Evolutionary conservation across 2,888 invertebrate species (phyloP), one percentile per base, ranked within the genome.

Genomic region (Craniophora ligustri): DNA sequence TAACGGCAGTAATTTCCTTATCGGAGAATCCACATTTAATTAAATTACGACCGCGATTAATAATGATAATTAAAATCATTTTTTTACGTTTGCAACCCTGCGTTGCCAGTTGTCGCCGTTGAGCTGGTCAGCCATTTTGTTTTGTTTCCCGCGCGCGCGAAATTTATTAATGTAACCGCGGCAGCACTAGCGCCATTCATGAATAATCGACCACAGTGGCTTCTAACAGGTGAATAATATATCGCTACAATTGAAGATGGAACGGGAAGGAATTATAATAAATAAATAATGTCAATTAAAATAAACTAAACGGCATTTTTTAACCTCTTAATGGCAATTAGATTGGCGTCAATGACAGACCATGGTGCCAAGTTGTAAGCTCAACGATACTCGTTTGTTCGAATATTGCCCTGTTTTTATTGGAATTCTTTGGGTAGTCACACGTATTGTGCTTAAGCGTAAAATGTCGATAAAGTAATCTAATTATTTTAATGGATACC

Each of bases 171-270:
- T 71, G 78, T 62, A 69, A 66, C 70, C 61, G 63, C 59, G 73
- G 73, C 59, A 74, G 73, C 62, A 75, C 75, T 79, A 79, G 72
- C 67, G 46, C 67, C 82, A 80, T 82, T 84, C 81, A 82, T 80
- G 80, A 82, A 84, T 81, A 73, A 70, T 61, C 53, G 41, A 48
- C 53, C 53, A 34, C 62, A 32, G 31, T 44, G 28, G 23, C 31
- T 38, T 5, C 3, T 18, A 30, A 54, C 59, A 50, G 50, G 55
- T 54, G 49, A 44, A 49, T 57, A 44, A 49, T 57, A 50, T 59
- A 26, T 63, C 53, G 45, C 21, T 56, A 53, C 39, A 53, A n/a
- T n/a, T n/a, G n/a, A 67, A 60, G 56, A 48, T 62, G 46, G 39
- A 53, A 57, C 48, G 56, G 55, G 44, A 53, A 63, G 47, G 64